A percentile compares a stretch with the other conserved stretches of the same genome.
These are phyloP conservation scores for Bombus consobrinus DNA, from an alignment of 1,140 invertebrate genomes.

Conservation along the genomic window DNA sequence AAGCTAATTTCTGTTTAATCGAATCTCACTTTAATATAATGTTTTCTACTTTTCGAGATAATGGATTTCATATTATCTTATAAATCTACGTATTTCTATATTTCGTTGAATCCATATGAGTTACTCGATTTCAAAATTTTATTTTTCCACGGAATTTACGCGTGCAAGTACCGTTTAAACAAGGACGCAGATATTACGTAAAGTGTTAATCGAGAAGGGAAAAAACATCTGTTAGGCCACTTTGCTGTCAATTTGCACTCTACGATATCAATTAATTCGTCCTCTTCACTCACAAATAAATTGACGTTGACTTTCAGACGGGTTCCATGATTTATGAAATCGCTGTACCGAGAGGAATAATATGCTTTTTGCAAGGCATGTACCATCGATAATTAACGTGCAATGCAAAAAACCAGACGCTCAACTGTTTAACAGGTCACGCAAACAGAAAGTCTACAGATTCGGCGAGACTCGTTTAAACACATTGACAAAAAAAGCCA, in stretches of 20 bases:
- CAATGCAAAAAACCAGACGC: constrained; percentile 52
- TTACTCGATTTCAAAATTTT: neutral
- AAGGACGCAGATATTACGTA: neutral
- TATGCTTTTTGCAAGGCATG: neutral
- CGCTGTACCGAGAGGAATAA: too few relatives aligned
- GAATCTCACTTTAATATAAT: neutral
- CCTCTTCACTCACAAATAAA: neutral
- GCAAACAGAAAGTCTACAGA: neutral
- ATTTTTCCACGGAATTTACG: neutral
- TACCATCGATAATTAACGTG: constrained; percentile 50
- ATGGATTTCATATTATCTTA: too few relatives aligned
- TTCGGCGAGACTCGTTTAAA: neutral
- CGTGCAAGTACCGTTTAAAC: neutral
- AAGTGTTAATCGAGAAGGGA: neutral
- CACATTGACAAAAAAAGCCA: neutral
- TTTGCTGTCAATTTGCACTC: neutral
- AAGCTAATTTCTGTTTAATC: neutral
- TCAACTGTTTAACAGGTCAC: constrained; percentile 57
- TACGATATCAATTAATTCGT: constrained; percentile 36
- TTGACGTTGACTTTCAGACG: neutral
- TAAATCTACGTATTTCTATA: too few relatives aligned
- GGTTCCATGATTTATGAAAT: constrained; percentile 1
- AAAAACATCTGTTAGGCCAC: neutral
- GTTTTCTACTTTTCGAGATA: neutral
- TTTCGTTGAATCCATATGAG: too few relatives aligned